Evolutionary conservation across 1,140 invertebrate genomes (phyloP), one percentile per base, ranked within the genome.

Genomic region (Asbolus verrucosus): DNA sequence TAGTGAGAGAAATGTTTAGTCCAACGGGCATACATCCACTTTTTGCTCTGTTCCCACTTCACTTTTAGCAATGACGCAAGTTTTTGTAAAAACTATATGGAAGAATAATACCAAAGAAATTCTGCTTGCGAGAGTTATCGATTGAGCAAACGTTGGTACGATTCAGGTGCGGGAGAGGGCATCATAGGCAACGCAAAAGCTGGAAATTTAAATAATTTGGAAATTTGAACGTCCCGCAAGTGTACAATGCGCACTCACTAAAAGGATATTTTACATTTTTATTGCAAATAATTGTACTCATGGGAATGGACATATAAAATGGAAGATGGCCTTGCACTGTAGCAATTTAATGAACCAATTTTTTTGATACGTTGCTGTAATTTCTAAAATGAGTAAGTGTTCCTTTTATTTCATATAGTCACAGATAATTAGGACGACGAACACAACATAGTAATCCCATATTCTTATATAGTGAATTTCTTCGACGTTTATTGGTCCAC

Each of bases 401-500:
- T 54, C 18, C 4, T 19, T 30, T 24, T 54, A 24, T 11, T 24
- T 54, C 50, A 67, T 14, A 9, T 67, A 41, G 70, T 88, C 86
- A 88, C 79, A 88, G 86, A 81, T 88, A 88, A 80, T 87, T 88
- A 2, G 86, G 87, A 70, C 85, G 80, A 13, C 86, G 87, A 77
- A 87, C 84, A 76, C 87, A 88, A 81, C 87, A 88, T n/a, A 88
- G 82, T n/a, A 88, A 83, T 65, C 87, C 85, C 87, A 88, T 87
- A 78, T 87, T 87, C 80, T 87, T 88, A 82, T 87, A 88, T 70
- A 88, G 80, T 6, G 86, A 87, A 75, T 85, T 86, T 78, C 86
- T 82, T 69, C 86, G 81, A 59, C 82, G 70, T 75, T 88, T 88
- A 70, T 83, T 84, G 76, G 84, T 82, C 86, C 86, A 88, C 68